phyloP scores from a whole-genome alignment of 1,140 invertebrate species.

The Drosophila oshimai region DNA sequence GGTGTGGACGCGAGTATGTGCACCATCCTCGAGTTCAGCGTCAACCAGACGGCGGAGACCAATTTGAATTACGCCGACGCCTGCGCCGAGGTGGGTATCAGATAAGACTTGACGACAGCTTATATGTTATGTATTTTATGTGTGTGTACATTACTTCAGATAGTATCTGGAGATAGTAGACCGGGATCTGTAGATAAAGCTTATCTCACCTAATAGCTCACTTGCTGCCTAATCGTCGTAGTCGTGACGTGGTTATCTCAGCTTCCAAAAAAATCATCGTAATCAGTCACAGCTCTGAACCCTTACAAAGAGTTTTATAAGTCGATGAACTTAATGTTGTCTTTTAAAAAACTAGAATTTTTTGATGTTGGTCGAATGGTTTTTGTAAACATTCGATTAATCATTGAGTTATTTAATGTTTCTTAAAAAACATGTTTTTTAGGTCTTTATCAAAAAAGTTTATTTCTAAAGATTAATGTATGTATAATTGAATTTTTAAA shows the following conservation, averaged over 20 bases:
- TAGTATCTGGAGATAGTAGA: not conserved
- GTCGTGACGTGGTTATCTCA: not conserved
- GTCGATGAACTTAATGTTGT: not conserved
- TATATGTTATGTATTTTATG: too few relatives aligned
- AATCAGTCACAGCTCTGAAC: not conserved
- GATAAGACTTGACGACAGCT: slow-evolving; percentile 1
- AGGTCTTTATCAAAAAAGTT: too few relatives aligned
- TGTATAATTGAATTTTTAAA: too few relatives aligned
- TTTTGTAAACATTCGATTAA: too few relatives aligned
- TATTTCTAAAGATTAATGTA: too few relatives aligned
- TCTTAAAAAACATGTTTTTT: too few relatives aligned
- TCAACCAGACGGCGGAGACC: slow-evolving; percentile 63
- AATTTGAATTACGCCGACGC: slow-evolving; percentile 41
- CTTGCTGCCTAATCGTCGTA: slow-evolving; percentile 2
- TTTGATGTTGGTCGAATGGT: too few relatives aligned
- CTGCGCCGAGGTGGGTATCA: slow-evolving; percentile 42
- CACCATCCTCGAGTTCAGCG: slow-evolving; percentile 73
- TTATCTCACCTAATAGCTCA: not conserved
- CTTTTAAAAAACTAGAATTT: too few relatives aligned
- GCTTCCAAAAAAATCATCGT: not conserved
- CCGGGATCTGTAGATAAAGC: not conserved
- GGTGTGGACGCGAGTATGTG: slow-evolving; percentile 62
- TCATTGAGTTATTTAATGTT: too few relatives aligned
- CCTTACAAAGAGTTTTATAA: not conserved
- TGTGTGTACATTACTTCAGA: too few relatives aligned